Base-by-base conservation (phyloP, 2,797 vertebrate genomes). In the Rachycentron canadum region DNA sequence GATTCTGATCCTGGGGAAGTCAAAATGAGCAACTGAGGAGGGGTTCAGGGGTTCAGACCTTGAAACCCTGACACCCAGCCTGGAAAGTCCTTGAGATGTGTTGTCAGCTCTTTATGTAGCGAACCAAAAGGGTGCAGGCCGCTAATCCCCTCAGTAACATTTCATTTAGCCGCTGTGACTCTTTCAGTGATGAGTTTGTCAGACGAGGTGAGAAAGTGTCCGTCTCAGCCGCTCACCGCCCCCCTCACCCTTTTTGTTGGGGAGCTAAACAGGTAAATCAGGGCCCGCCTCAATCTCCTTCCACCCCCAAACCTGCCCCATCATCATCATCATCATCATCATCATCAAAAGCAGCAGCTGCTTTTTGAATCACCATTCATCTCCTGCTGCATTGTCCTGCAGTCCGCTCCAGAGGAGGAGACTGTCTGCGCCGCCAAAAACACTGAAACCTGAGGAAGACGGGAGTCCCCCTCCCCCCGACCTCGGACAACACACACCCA, bases 291-390 rank as follows among this genome's bases (percentile, higher is more conserved):
- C 34, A 1, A 75, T 66, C 82, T 45, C 52, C 69, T 3, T 11
- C 16, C 11, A 38, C 25, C 21, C 25, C 16, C 7, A 32, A 32
- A 3, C 32, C 32, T 32, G 32, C 4, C 0, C 17, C 8, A 4
- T 8, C 49, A 28, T 60, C 41, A 26, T 38, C 75, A 60, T 68
- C 52, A 11, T 3, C 49, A 52, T 41, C 47, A 34, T 62, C 74
- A 61, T 78, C 78, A 79, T 89, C 85, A 78, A 81, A 85, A 79
- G 77, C 86, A 68, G 76, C 90, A 91, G 88, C 87, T 91, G 86
- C 82, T 87, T 77, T 83, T 80, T 79, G 72, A 73, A 81, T 84
- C 71, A 53, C 77, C 80, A 69, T 82, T 89, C 80, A 83, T 84
- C 79, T 83, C 47, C 68, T 2, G 71, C 77, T 61, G 58, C 50